Evolutionary conservation across 2,797 vertebrate species (phyloP), one percentile per base, ranked within the genome.

Genomic region (Pyrocephalus nanus): DNA sequence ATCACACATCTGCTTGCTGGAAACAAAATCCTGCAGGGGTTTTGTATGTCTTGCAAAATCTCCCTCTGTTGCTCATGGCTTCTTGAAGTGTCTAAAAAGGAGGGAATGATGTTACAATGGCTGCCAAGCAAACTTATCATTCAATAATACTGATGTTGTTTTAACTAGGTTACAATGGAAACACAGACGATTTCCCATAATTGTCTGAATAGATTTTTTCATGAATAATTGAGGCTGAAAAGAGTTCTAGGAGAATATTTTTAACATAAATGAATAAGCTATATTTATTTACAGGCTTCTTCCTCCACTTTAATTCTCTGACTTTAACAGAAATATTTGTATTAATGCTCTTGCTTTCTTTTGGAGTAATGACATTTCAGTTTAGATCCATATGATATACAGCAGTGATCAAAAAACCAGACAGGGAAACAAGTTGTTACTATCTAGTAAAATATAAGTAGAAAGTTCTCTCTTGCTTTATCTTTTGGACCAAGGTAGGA

Each of bases 61-160:
- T 97, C 97, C 94, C 66, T 95, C 91, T 95, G 88, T 93, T 98
- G 97, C 92, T 90, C 96, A 93, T 97, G 94, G 86, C 93, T 97
- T 96, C 95, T 86, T 58, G 91, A 53, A 92, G 94, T 22, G n/a
- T 97, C 98, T 98, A 96, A 87, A 98, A 98, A 96, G 86, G 96
- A 97, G 97, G 93, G 92, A 97, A 97, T 21, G 64, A 67, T 32
- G 62, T 91, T 93, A 93, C 66, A 96, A 92, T 48, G n/a, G 71
- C 51, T 92, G 81, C 61, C 75, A 90, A 88, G 75, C 15, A 67
- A 91, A 65, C 3, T 43, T 51, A 38, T 21, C 1, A 48, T 50
- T 79, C 74, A 92, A 14, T 66, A 82, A 65, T 9, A 76, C 22
- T 76, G 47, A 34, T 19, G 2, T 40, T 51, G 23, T 43, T 85